A percentile compares a stretch with the other conserved stretches of the same genome.
Evolutionary conservation across 2,797 vertebrate species (phyloP).

Genomic region (Tolypeutes matacus): DNA sequence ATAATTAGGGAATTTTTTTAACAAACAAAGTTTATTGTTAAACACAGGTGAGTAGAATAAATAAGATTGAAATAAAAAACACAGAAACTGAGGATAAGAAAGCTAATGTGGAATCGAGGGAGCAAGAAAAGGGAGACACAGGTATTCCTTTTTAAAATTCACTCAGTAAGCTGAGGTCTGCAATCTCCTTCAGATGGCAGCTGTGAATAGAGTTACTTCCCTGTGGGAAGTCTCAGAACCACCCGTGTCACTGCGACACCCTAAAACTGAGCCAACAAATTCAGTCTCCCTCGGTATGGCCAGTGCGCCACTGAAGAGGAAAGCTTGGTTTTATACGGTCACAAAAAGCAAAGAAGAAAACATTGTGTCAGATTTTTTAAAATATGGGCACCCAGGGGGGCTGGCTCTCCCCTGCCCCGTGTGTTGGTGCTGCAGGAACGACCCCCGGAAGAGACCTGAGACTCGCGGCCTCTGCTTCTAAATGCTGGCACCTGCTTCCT

Average conservation of each 20-base stretch:
- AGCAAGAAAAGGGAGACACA: not conserved
- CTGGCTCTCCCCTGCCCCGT: no score
- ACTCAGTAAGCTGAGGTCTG: not conserved
- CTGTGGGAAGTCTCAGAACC: slow-evolving; percentile 35
- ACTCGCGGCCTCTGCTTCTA: not conserved
- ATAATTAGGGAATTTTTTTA: slow-evolving; percentile 30
- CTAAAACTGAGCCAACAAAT: not conserved
- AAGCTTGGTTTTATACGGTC: not conserved
- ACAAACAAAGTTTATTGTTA: slow-evolving; percentile 42
- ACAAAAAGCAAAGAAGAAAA: slow-evolving; percentile 6
- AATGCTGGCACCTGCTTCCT: not conserved
- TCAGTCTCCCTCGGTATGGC: not conserved
- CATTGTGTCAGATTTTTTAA: not conserved
- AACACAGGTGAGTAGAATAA: not conserved
- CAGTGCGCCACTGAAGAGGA: not conserved
- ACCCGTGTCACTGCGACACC: not conserved
- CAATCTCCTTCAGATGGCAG: not conserved
- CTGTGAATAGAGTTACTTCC: slow-evolving; percentile 16
- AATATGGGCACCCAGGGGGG: not conserved
- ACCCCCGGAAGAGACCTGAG: not conserved
- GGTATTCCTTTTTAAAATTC: not conserved
- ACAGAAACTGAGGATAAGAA: not conserved
- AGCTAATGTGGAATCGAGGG: not conserved
- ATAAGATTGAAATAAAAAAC: slow-evolving; percentile 24
- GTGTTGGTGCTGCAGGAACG: no score